Base-by-base conservation (phyloP, 2,797 vertebrate genomes). In the Chiroxiphia lanceolata region DNA sequence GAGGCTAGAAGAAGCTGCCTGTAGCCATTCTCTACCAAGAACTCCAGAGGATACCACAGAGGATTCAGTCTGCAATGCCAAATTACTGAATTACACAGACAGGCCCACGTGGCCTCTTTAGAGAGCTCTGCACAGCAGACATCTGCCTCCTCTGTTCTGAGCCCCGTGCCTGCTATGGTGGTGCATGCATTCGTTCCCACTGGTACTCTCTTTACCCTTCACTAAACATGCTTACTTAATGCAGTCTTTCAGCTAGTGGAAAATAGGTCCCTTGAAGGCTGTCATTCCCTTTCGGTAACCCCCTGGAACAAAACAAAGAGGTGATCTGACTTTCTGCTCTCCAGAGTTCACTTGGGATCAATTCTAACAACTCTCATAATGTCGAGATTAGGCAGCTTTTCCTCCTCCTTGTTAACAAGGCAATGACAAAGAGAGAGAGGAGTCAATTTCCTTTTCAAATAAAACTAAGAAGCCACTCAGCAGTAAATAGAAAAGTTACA, bases 261-360 rank as follows among this genome's bases (percentile, higher is more conserved):
- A 97, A 97, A 97, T 97, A 94, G 94, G 97, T 96, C 96, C 92
- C 96, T 95, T 96, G 97, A 97, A 97, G 95, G 96, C 96, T 96
- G 97, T 97, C 96, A 97, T 97, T 97, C 96, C 92, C 93, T 95
- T 94, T 96, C 6, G 61, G 95, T 94, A 95, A 96, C 94, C 93
- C 89, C 84, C 79, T 87, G 94, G 87, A 97, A 97, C 82, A 96
- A 95, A 97, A 96, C 95, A 96, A 97, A 97, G 95, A 96, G 89
- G 96, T 96, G 92, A 93, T 97, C 96, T 90, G 95, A 97, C 96
- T 97, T 97, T 94, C 92, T 96, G 91, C 91, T 97, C 93, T 97
- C 93, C 92, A 89, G 95, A 96, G 97, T 96, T 97, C 97, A 97
- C 94, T 97, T 94, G 95, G 96, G 97, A 97, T 97, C 96, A 97